Conservation (phyloP, 1,140 invertebrate genomes). For the Hirudo medicinalis region DNA sequence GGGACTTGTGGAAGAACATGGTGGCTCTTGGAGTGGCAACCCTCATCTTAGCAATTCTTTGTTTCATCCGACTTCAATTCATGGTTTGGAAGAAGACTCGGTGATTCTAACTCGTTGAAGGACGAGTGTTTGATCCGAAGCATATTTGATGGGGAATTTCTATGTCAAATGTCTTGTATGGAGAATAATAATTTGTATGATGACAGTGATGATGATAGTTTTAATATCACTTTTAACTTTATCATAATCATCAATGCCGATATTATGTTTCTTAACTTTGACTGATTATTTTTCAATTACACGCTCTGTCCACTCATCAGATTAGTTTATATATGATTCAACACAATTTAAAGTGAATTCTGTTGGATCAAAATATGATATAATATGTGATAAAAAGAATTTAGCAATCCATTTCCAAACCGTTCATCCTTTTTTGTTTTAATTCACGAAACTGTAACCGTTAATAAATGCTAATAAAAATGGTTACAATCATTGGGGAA, state of each 20-base stretch:
- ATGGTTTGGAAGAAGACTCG: constrained; percentile 27
- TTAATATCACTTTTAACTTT: too few species aligned
- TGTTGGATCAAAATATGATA: too few species aligned
- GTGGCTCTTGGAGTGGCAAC: constrained; percentile 27
- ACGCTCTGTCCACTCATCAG: background rate
- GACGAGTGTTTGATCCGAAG: background rate
- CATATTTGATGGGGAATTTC: background rate
- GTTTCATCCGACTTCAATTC: constrained; percentile 1
- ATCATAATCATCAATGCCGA: too few species aligned
- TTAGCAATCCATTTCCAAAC: too few species aligned
- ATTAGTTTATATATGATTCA: too few species aligned
- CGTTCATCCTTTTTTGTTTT: too few species aligned
- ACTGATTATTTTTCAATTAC: background rate
- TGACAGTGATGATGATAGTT: background rate
- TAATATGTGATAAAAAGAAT: too few species aligned
- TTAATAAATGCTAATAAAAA: too few species aligned
- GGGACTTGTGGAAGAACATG: constrained; percentile 35
- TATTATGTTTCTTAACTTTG: background rate
- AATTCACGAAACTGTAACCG: too few species aligned
- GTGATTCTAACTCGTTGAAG: background rate
- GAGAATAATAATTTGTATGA: background rate
- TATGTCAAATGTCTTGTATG: background rate
- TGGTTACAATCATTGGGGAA: too few species aligned
- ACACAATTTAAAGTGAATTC: too few species aligned
- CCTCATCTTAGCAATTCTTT: constrained; percentile 2